A percentile compares a stretch with the other conserved stretches of the same genome.
Evolutionary conservation across 2,797 vertebrate species (phyloP).

Genomic region (Lepus townsendii): DNA sequence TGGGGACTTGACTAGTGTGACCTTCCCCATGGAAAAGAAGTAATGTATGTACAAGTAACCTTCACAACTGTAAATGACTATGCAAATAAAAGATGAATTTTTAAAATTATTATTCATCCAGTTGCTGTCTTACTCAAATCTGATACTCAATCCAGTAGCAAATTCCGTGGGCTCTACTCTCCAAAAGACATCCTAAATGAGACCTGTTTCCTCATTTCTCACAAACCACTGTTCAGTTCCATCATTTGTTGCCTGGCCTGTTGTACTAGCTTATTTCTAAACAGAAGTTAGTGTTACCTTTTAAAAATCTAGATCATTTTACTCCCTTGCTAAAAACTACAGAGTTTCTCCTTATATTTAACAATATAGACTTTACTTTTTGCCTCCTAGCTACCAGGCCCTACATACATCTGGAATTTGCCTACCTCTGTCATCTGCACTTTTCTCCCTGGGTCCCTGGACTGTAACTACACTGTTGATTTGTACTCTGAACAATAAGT

Average conservation of each 20-base stretch:
- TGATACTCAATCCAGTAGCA: background rate
- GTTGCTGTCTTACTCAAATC: background rate
- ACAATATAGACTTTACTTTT: background rate
- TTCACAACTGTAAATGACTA: background rate
- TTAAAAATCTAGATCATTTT: constrained; percentile 38
- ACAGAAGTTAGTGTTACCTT: background rate
- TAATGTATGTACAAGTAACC: constrained; percentile 28
- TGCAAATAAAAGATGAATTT: constrained; percentile 18
- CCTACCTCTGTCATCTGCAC: background rate
- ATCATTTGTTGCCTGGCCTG: constrained; percentile 43
- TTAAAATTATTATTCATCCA: background rate
- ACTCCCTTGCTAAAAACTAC: constrained; percentile 37
- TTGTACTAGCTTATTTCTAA: background rate
- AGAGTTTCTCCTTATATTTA: background rate
- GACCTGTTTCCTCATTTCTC: background rate
- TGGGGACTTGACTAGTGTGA: constrained; percentile 51
- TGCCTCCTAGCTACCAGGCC: background rate
- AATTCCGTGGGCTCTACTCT: constrained; percentile 28
- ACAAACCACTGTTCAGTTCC: constrained; percentile 12
- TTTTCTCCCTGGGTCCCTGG: background rate
- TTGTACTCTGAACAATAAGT: background rate
- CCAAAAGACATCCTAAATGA: background rate
- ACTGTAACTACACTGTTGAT: background rate
- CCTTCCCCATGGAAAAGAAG: constrained; percentile 54
- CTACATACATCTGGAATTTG: background rate